These are phyloP conservation scores for Cremastinae sp. DNA, from an alignment of 2,888 invertebrate species.

Conservation along the genomic window DNA sequence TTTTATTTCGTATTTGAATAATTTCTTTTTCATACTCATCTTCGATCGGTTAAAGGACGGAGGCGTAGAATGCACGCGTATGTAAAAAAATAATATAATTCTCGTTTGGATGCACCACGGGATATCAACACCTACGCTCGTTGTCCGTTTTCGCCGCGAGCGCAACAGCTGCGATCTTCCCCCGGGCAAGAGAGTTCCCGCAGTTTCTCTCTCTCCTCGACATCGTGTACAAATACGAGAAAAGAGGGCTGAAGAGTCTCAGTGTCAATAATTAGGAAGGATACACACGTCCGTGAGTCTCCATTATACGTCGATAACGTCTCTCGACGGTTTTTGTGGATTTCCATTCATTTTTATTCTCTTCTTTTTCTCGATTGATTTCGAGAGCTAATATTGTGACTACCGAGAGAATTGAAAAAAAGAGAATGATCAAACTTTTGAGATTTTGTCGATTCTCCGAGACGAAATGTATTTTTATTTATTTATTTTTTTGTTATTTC, in stretches of 20 bases:
- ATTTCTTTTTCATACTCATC: constrained; percentile 8
- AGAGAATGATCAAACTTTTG: constrained; percentile 61
- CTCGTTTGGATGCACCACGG: constrained; percentile 58
- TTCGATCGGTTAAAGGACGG: constrained; percentile 25
- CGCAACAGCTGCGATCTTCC: constrained; percentile 39
- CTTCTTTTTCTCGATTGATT: constrained; percentile 8
- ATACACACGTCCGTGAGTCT: constrained; percentile 74
- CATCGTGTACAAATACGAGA: constrained; percentile 21
- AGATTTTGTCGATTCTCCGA: constrained; percentile 58
- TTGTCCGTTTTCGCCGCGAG: constrained; percentile 21
- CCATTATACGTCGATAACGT: constrained; percentile 71
- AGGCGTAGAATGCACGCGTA: neutral
- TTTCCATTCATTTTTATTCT: neutral
- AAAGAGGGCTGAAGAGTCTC: constrained; percentile 5
- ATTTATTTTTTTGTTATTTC: constrained; percentile 15
- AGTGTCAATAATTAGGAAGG: constrained; percentile 77
- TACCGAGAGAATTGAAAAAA: constrained; percentile 32
- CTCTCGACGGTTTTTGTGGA: constrained; percentile 61
- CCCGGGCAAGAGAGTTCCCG: constrained; percentile 39
- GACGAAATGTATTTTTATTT: constrained; percentile 54
- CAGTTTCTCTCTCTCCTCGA: too few relatives aligned
- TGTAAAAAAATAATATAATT: constrained; percentile 43
- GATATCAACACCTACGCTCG: constrained; percentile 59
- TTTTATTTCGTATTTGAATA: constrained; percentile 20
- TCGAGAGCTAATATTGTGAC: constrained; percentile 23